phyloP scores from a whole-genome alignment of 2,888 invertebrate species.

The Diachrysia chrysitis region DNA sequence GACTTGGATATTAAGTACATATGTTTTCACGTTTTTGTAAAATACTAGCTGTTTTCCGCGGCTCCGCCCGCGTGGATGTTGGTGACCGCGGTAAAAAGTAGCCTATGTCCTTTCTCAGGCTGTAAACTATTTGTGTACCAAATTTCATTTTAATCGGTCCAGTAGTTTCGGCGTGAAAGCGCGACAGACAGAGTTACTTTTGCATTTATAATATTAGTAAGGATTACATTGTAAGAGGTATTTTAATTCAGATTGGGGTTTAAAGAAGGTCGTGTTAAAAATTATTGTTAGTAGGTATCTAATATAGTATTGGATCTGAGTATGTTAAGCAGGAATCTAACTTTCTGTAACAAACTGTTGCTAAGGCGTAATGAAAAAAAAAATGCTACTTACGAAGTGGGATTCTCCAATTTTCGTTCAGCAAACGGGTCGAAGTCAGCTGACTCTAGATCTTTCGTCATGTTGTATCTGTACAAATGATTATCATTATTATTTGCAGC shows the following conservation, averaged over 20 bases:
- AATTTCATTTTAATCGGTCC: too few species aligned
- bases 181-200: too few species aligned
- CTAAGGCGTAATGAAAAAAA: constrained; percentile 6
- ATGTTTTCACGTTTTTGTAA: too few species aligned
- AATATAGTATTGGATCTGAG: background rate
- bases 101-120: too few species aligned
- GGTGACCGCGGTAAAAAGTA: too few species aligned
- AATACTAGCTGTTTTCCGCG: too few species aligned
- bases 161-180: too few species aligned
- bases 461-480: constrained; percentile 88
- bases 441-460: constrained; percentile 91
- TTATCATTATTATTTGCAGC: constrained; percentile 22
- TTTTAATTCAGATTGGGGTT: background rate
- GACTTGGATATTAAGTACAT: background rate
- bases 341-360: constrained; percentile 19
- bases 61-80: too few species aligned
- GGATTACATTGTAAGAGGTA: too few species aligned
- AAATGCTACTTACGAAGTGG: constrained; percentile 93
- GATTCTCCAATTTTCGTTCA: constrained; percentile 92
- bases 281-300: background rate
- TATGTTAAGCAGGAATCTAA: background rate
- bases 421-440: constrained; percentile 93
- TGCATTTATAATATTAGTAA: too few species aligned
- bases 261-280: background rate
- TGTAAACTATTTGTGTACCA: too few species aligned